Conservation (phyloP, 2,797 vertebrate species). For the Synanceia verrucosa region DNA sequence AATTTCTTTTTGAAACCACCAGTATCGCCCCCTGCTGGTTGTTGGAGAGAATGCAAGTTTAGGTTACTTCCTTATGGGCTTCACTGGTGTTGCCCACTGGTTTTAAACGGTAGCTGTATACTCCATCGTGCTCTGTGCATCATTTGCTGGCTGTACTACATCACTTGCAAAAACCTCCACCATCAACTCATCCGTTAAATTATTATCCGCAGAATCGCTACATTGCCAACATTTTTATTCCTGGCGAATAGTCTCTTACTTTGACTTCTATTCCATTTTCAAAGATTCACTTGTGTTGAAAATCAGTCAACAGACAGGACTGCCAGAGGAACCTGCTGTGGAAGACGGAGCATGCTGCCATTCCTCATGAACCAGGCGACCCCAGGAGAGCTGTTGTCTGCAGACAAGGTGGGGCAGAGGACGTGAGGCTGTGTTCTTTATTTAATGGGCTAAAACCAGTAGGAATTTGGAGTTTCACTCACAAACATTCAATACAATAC, state of each 20-base stretch:
- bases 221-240: background rate
- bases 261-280: conserved; percentile 9
- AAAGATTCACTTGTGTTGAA: background rate
- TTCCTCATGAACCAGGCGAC: conserved; percentile 20
- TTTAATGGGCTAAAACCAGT: conserved; percentile 42
- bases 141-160: background rate
- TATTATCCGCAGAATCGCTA: background rate
- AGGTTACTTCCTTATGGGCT: background rate
- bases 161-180: background rate
- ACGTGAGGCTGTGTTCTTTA: conserved; percentile 32
- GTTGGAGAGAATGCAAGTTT: no score
- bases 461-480: conserved; percentile 17
- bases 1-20: no score
- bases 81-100: no score
- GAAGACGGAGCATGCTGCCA: conserved; percentile 26
- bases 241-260: no score
- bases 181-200: background rate
- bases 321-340: conserved; percentile 15
- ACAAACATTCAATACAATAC: conserved; percentile 38
- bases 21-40: no score
- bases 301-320: conserved; percentile 17
- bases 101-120: background rate
- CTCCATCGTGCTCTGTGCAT: background rate
- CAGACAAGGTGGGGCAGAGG: conserved; percentile 38
- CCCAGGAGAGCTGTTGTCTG: conserved; percentile 35